A percentile compares a stretch with the other conserved stretches of the same genome.
Conservation (phyloP, 2,113 vertebrate species). For the Nematolebias whitei region DNA sequence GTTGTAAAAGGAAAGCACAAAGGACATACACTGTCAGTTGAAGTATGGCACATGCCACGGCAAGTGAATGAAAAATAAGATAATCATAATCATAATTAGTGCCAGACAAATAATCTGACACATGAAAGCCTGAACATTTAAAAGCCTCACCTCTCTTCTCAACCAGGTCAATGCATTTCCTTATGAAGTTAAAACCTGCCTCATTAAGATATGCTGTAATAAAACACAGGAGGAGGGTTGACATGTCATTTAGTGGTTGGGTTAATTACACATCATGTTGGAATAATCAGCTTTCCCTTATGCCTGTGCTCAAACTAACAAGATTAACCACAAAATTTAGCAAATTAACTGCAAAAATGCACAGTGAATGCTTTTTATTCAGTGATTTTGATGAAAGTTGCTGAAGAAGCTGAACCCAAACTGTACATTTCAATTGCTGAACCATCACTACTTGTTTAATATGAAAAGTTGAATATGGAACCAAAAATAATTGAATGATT, state of each 20-base stretch:
- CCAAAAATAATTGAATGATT: too few species aligned
- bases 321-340: too few species aligned
- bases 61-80: too few species aligned
- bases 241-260: conserved; percentile 38
- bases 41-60: not conserved
- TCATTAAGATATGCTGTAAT: conserved; percentile 92
- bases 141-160: conserved; percentile 85
- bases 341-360: too few species aligned
- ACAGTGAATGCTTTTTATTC: too few species aligned
- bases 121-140: conserved; percentile 24
- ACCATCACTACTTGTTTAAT: too few species aligned
- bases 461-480: too few species aligned
- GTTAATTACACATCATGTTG: conserved; percentile 38
- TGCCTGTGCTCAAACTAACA: conserved; percentile 50
- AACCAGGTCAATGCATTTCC: conserved; percentile 92
- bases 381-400: too few species aligned
- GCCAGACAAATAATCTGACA: conserved; percentile 7
- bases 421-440: too few species aligned
- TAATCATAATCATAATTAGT: too few species aligned
- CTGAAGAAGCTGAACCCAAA: too few species aligned
- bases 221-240: conserved; percentile 38
- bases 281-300: conserved; percentile 51
- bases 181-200: conserved; percentile 96
- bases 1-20: not conserved
- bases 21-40: not conserved